Evolutionary conservation across 2,888 invertebrate genomes (phyloP).

Genomic region (Pyralis farinalis): DNA sequence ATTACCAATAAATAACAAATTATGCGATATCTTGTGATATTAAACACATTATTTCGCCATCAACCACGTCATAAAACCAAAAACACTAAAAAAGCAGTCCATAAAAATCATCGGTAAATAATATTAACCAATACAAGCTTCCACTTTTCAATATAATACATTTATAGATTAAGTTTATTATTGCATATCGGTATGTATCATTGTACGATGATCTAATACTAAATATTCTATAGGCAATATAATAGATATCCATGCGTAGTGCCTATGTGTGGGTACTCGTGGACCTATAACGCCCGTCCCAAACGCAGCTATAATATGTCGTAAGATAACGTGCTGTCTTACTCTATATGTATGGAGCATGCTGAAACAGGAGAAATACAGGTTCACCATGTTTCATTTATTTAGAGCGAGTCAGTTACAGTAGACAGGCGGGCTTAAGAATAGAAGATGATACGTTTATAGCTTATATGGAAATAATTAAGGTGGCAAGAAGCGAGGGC

Average conservation of each 20-base stretch:
- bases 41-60: slow-evolving; percentile 27
- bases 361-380: too few relatives aligned
- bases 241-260: slow-evolving; percentile 21
- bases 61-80: slow-evolving; percentile 20
- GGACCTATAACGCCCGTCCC: too few relatives aligned
- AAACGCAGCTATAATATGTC: too few relatives aligned
- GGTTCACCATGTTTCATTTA: too few relatives aligned
- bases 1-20: slow-evolving; percentile 71
- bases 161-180: slow-evolving; percentile 15
- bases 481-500: too few relatives aligned
- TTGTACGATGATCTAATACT: slow-evolving; percentile 28
- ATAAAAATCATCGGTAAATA: slow-evolving; percentile 23
- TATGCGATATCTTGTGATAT: slow-evolving; percentile 37
- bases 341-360: too few relatives aligned
- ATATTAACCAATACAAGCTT: slow-evolving; percentile 22
- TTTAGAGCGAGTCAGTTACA: too few relatives aligned
- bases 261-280: too few relatives aligned
- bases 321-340: too few relatives aligned
- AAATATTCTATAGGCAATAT: slow-evolving; percentile 28
- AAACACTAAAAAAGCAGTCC: slow-evolving; percentile 22
- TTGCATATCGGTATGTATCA: slow-evolving; percentile 24
- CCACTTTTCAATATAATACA: slow-evolving; percentile 5
- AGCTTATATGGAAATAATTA: too few relatives aligned
- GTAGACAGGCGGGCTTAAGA: too few relatives aligned
- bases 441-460: too few relatives aligned